Base-by-base conservation (phyloP, 2,888 invertebrate species). In the Eupithecia subfuscata region DNA sequence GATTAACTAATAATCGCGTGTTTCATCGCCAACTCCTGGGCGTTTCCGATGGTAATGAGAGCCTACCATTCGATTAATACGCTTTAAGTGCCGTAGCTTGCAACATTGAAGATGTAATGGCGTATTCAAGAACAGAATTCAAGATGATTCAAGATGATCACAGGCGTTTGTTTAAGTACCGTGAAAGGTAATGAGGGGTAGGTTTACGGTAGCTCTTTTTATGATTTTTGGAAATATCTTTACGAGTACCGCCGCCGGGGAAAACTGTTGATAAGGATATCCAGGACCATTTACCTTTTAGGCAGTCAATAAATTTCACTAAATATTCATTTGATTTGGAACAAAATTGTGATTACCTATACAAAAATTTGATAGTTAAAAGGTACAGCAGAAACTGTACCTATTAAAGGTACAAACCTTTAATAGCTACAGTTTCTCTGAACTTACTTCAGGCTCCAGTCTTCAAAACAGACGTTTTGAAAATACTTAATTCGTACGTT, bases 1-100 rank as follows among this genome's bases (percentile, higher is more conserved):
- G 88, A 91, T 90, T 86, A 85, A 83, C 83, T 86, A 87, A 87
- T 91, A 90, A 93, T 91, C 89, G 88, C 82, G 83, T 84, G 85
- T 89, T 90, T 90, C 86, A 91, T 90, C 89, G 86, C 79, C 85
- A 85, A 86, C 88, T 88, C 84, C 85, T 84, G 88, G 88, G 89
- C 89, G 88, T 86, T 84, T 75, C 85, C 83, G 81, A 80, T 82
- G 72, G 77, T 91, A 92, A 94, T 92, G 84, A 91, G 84, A 87
- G 85, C 87, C 87, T 89, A 85, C 84, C 84, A 81, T 84, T 81
- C 86, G 84, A 87, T 89, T 91, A 90, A 91, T 90, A 87, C 85
- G 82, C 86, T 84, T 87, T 89, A 89, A 91, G 86, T 89, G 88
- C 86, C 88, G 87, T 86, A 88, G 84, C 85, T 84, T 83, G 82